A percentile compares a stretch with the other conserved stretches of the same genome.
These are phyloP conservation scores for Drosophila algonquin DNA, from an alignment of 2,888 invertebrate genomes.

Conservation along the genomic window DNA sequence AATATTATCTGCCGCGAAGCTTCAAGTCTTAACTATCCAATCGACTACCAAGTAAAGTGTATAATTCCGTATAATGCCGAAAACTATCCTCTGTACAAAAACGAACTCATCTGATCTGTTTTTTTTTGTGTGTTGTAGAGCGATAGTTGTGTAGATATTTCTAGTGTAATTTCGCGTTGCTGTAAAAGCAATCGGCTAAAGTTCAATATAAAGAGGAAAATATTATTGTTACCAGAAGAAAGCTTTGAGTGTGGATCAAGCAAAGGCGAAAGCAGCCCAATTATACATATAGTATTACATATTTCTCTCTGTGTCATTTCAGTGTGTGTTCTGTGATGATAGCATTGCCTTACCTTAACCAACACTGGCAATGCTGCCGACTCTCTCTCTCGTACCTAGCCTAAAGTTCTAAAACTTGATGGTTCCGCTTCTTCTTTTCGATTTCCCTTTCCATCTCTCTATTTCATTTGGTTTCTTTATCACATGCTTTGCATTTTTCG, in stretches of 20 bases:
- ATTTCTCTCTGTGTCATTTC: not conserved
- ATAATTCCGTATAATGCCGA: conserved; percentile 60
- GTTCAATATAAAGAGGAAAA: conserved; percentile 74
- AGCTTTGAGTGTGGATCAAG: conserved; percentile 64
- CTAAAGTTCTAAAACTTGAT: conserved; percentile 53
- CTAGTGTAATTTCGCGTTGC: conserved; percentile 47
- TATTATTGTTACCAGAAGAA: conserved; percentile 80
- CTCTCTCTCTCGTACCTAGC: conserved; percentile 29
- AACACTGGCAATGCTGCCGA: conserved; percentile 15
- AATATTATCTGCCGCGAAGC: conserved; percentile 75
- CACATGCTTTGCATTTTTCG: conserved; percentile 76
- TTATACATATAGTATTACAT: not conserved
- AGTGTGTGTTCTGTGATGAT: conserved; percentile 12
- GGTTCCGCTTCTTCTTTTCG: conserved; percentile 23
- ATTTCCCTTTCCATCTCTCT: conserved; percentile 30
- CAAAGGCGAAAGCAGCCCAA: conserved; percentile 42
- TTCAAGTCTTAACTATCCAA: conserved; percentile 69
- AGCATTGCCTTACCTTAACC: conserved; percentile 15
- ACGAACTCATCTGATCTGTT: conserved; percentile 65
- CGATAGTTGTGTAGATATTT: conserved; percentile 63
- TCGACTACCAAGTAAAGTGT: conserved; percentile 64
- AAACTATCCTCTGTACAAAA: conserved; percentile 65
- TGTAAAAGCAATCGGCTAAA: conserved; percentile 64
- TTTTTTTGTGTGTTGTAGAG: conserved; percentile 58
- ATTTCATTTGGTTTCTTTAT: conserved; percentile 59